Conservation (phyloP, 2,888 invertebrate species). For the Leptura quadrifasciata region DNA sequence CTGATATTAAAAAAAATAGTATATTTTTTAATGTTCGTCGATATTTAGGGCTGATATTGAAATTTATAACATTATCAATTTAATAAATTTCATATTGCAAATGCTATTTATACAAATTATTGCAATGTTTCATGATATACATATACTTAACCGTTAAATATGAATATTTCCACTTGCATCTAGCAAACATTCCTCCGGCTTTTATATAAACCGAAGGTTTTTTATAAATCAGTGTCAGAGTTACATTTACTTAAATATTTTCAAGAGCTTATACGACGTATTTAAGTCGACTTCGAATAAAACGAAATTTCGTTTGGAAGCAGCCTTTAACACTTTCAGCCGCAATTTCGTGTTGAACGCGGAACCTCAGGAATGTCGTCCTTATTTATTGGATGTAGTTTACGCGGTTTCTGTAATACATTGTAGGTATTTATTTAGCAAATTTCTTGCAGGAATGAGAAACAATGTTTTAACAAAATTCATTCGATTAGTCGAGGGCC, state of each 20-base stretch:
- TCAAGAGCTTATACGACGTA: slow-evolving; percentile 4
- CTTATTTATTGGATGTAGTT: background rate
- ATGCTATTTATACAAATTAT: too few relatives aligned
- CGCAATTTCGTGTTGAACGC: slow-evolving; percentile 13
- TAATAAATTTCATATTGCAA: too few relatives aligned
- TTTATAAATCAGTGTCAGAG: slow-evolving; percentile 8
- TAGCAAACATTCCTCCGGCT: background rate
- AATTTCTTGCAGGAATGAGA: background rate
- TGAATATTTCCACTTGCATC: background rate
- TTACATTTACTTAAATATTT: slow-evolving; percentile 13
- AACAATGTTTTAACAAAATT: too few relatives aligned
- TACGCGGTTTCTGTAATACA: background rate
- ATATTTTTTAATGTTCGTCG: too few relatives aligned
- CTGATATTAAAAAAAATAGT: too few relatives aligned
- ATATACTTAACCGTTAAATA: background rate
- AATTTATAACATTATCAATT: background rate
- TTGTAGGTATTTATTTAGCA: background rate
- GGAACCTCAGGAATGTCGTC: slow-evolving; percentile 6
- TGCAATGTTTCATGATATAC: background rate
- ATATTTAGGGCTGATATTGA: background rate
- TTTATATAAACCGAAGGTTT: background rate
- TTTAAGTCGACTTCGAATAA: slow-evolving; percentile 5
- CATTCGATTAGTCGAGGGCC: too few relatives aligned
- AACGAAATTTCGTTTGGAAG: background rate
- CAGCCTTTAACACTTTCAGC: background rate